Percentiles rank a stretch among this genome's conserved stretches.
These are phyloP conservation scores for Drosophila hawaiiensis DNA, from an alignment of 2,888 invertebrate species.

Conservation along the genomic window DNA sequence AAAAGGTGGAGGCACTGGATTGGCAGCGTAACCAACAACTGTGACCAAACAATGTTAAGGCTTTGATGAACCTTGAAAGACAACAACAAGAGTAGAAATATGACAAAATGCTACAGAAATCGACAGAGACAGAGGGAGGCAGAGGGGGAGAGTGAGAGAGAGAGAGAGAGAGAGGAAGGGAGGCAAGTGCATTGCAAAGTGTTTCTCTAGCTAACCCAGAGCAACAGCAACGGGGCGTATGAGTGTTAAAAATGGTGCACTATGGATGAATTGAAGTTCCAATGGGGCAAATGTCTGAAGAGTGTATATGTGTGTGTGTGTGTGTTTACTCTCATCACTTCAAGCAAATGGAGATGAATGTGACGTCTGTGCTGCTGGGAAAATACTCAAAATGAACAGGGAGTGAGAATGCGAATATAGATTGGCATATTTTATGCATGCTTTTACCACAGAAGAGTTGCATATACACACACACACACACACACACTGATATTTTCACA, in stretches of 20 bases:
- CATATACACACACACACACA: constrained; percentile 6
- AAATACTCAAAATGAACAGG: constrained; percentile 4
- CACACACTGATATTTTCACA: too few species aligned
- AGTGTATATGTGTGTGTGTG: constrained; percentile 17
- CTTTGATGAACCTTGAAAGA: constrained; percentile 78
- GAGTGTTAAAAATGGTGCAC: constrained; percentile 78
- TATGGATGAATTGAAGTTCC: constrained; percentile 73
- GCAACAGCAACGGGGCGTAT: constrained; percentile 66
- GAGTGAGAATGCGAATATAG: constrained; percentile 33
- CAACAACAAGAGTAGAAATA: constrained; percentile 63
- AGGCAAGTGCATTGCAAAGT: constrained; percentile 44
- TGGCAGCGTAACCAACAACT: constrained; percentile 67
- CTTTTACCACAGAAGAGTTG: constrained; percentile 59
- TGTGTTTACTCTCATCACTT: constrained; percentile 64
- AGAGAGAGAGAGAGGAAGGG: not conserved
- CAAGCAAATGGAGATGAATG: constrained; percentile 79
- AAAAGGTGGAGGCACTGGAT: constrained; percentile 19
- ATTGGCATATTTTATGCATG: constrained; percentile 80
- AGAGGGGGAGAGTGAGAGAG: not conserved
- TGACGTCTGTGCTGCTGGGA: constrained; percentile 59
- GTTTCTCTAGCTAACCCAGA: constrained; percentile 39
- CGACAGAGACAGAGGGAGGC: constrained; percentile 1
- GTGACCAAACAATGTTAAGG: constrained; percentile 79
- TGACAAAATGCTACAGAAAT: constrained; percentile 63
- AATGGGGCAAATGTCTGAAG: constrained; percentile 40